Base-by-base conservation (phyloP, 2,797 vertebrate species). In the Hyperoplus immaculatus region DNA sequence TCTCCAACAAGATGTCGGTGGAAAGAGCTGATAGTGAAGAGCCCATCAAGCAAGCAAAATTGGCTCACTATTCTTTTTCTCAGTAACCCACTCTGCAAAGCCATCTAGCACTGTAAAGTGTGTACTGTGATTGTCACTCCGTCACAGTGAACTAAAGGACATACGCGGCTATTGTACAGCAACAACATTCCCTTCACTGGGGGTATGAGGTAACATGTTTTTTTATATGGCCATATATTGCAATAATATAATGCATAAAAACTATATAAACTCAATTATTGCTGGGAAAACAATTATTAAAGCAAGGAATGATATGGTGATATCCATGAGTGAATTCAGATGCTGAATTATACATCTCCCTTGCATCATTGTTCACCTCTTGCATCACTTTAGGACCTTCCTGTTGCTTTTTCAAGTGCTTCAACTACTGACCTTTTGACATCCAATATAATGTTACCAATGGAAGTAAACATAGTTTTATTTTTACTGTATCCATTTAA, bases 371-470 rank as follows among this genome's bases (percentile, higher is more conserved):
- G 8, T 39, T 8, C 10, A 21, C 12, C 7, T 51, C 18, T n/a
- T 45, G 1, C 7, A 39, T 39, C 53, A 68, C 12, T 6, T 39
- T 4, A 21, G 6, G 42, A 4, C 13, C 39, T 12, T 45, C 8
- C 16, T 0, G 2, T 43, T 46, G 11, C 3, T 42, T 14, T 18
- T 43, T 15, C n/a, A 18, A 16, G 49, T 10, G 18, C 4, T 59
- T 47, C 12, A 36, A 2, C 51, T 1, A 16, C 8, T 18, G 39
- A 76, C 68, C 80, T 74, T 57, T 59, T 70, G 63, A 78, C 59
- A 68, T 29, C 1, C 1, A 6, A 36, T 49, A 5, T 2, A 0
- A 3, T 61, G 16, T 54, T 10, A 59, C 39, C 42, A 12, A 15
- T 5, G 10, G 55, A 46, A 36, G 59, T 46, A 49, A 74, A 21